Conservation (phyloP, 2,888 invertebrate species). For the Drosophila parthenogenetica region DNA sequence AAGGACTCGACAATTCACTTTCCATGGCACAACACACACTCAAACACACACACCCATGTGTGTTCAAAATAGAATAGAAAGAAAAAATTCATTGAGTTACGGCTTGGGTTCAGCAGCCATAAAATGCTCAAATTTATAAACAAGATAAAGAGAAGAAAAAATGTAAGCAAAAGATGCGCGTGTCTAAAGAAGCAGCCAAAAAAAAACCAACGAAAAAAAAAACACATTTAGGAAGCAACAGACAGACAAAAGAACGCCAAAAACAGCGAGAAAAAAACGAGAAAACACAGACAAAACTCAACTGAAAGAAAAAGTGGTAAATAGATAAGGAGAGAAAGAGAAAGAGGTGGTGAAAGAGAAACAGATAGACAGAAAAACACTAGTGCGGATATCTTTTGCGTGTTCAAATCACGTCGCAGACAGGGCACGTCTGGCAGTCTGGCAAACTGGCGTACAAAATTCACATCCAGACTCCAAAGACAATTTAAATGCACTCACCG, state of each 20-base stretch:
- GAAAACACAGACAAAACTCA: slow-evolving; percentile 34
- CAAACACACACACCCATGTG: slow-evolving; percentile 6
- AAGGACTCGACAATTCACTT: slow-evolving; percentile 59
- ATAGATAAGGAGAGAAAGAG: slow-evolving; percentile 25
- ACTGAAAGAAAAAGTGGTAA: slow-evolving; percentile 64
- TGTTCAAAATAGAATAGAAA: slow-evolving; percentile 34
- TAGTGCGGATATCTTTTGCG: slow-evolving; percentile 67
- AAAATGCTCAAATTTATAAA: slow-evolving; percentile 73
- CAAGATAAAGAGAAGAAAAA: slow-evolving; percentile 38
- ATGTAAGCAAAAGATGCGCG: slow-evolving; percentile 63
- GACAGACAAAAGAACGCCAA: slow-evolving; percentile 36
- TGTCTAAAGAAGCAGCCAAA: slow-evolving; percentile 55
- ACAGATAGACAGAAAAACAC: slow-evolving; percentile 21
- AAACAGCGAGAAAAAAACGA: slow-evolving; percentile 17
- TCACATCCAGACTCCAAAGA: slow-evolving; percentile 41
- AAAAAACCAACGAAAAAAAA: not conserved
- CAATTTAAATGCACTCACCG: slow-evolving; percentile 41
- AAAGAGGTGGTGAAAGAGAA: not conserved
- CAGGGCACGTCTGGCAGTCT: slow-evolving; percentile 53
- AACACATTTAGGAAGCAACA: slow-evolving; percentile 69
- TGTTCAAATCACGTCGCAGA: slow-evolving; percentile 76
- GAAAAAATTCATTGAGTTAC: slow-evolving; percentile 21
- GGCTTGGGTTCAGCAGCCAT: slow-evolving; percentile 61
- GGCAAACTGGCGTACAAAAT: slow-evolving; percentile 8
- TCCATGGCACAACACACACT: slow-evolving; percentile 21